Evolutionary conservation across 53 echinoderm and acorn worm genomes (phyloP), one percentile per base, ranked within the genome.

Genomic region (Echinarachnius parma): DNA sequence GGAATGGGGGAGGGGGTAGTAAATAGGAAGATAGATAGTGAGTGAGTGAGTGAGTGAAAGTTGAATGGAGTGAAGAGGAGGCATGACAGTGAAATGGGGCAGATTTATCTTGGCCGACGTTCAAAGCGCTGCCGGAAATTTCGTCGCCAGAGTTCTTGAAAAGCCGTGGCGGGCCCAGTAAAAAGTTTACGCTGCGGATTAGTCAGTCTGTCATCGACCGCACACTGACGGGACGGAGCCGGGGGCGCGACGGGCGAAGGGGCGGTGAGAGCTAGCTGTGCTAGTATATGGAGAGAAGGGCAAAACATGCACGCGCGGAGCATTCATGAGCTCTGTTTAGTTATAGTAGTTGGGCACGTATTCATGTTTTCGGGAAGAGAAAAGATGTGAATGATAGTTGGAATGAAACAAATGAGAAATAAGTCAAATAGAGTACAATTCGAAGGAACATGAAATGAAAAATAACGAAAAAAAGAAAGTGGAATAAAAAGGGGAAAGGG

Each of bases 71-170:
- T 39, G 7, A 39, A 39, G 13, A 13, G 7, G 42, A 39, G 42
- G 42, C 7, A 7, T 7, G 7, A 42, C 24, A 5, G 9, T 5
- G 47, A 15, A 46, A 29, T 1, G 66, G 48, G 31, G 66, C n/a
- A 18, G 66, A 66, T 48, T 66, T 66, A 29, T 66, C 47, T 66
- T 66, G 66, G 66, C 66, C 26, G 28, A 9, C 66, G 25, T 66
- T 66, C 66, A 66, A 66, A 47, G 5, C n/a, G 30, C 66, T 47
- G 66, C 66, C 66, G 66, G 66, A 66, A 66, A 47, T 26, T 15
- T 27, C 10, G 66, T 31, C 66, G 66, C 66, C 66, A 66, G 2
- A 29, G 29, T 46, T 66, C 66, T 66, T 66, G 48, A 46, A 47
- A 28, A 46, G 66, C 66, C 28, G 48, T 66, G 46, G 29, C 47